These are phyloP conservation scores for Melanophora roralis DNA, from an alignment of 2,888 invertebrate species.

Conservation along the genomic window DNA sequence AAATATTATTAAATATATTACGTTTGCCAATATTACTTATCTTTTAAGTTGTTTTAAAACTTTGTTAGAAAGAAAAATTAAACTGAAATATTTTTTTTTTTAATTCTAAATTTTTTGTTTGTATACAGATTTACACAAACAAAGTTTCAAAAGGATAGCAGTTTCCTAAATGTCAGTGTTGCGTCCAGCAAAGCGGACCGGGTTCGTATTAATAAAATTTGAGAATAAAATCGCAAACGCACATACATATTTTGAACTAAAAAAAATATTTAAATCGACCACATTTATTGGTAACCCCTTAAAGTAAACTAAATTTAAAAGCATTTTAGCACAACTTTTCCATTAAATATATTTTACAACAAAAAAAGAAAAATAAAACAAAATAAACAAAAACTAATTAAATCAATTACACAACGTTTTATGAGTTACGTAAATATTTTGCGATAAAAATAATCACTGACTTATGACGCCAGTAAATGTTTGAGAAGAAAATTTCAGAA, in stretches of 20 bases:
- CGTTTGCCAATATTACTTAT: too few relatives aligned
- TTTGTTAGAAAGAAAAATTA: too few relatives aligned
- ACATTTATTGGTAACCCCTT: slow-evolving; percentile 19
- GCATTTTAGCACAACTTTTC: slow-evolving; percentile 1
- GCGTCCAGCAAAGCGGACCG: too few relatives aligned
- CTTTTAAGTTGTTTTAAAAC: too few relatives aligned
- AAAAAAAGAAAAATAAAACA: background rate
- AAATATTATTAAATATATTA: too few relatives aligned
- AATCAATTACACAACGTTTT: slow-evolving; percentile 35
- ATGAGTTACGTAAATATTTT: slow-evolving; percentile 27
- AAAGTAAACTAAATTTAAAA: background rate
- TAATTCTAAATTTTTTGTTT: too few relatives aligned
- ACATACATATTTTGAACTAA: background rate
- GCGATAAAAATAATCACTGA: background rate
- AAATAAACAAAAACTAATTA: slow-evolving; percentile 13
- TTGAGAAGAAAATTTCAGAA: background rate
- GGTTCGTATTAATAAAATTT: too few relatives aligned
- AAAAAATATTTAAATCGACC: slow-evolving; percentile 33
- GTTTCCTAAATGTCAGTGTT: too few relatives aligned
- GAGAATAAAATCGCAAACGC: too few relatives aligned
- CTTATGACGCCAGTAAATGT: slow-evolving; percentile 19
- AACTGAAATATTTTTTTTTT: too few relatives aligned
- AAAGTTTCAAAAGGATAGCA: too few relatives aligned
- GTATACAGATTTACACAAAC: too few relatives aligned
- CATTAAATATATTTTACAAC: background rate